phyloP scores from a whole-genome alignment of 2,797 vertebrate genomes.

The Delichon dasypus region DNA sequence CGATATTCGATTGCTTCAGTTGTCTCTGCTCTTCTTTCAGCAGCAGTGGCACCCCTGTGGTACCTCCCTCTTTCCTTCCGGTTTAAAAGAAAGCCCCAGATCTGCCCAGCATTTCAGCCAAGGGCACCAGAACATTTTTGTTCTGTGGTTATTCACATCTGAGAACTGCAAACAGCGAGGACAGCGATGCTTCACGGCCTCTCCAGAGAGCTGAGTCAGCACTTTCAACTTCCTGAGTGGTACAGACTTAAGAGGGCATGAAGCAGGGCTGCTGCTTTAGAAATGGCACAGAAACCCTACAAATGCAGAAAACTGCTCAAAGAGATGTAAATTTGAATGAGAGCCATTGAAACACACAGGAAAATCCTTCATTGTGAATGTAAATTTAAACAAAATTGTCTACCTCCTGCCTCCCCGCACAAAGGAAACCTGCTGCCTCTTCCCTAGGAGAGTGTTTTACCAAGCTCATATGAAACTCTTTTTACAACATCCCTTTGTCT shows the following conservation, averaged over 20 bases:
- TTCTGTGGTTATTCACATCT: slow-evolving; percentile 32
- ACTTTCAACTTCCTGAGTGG: slow-evolving; percentile 26
- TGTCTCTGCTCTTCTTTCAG: slow-evolving; percentile 10
- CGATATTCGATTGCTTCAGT: fast-evolving
- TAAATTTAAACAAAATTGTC: slow-evolving; percentile 33
- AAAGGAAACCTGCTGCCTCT: slow-evolving; percentile 45
- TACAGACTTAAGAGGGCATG: not conserved
- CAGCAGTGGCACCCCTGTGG: not conserved
- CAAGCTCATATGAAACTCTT: slow-evolving; percentile 48
- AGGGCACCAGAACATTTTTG: not conserved
- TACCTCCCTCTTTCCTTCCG: slow-evolving; percentile 24
- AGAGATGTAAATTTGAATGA: slow-evolving; percentile 18
- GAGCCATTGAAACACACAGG: not conserved
- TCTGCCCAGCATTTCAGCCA: not conserved
- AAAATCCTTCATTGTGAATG: slow-evolving; percentile 37
- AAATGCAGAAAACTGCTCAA: not conserved
- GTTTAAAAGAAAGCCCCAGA: not conserved
- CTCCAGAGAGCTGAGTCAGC: slow-evolving; percentile 36
- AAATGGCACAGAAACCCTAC: not conserved
- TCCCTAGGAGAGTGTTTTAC: slow-evolving; percentile 49
- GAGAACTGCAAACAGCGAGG: not conserved
- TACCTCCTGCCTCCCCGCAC: slow-evolving; percentile 34
- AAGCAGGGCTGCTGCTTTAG: not conserved
- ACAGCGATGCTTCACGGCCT: not conserved
- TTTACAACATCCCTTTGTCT: slow-evolving; percentile 65